Base-by-base conservation (phyloP, 1,140 invertebrate species). In the Ooceraea biroi region DNA sequence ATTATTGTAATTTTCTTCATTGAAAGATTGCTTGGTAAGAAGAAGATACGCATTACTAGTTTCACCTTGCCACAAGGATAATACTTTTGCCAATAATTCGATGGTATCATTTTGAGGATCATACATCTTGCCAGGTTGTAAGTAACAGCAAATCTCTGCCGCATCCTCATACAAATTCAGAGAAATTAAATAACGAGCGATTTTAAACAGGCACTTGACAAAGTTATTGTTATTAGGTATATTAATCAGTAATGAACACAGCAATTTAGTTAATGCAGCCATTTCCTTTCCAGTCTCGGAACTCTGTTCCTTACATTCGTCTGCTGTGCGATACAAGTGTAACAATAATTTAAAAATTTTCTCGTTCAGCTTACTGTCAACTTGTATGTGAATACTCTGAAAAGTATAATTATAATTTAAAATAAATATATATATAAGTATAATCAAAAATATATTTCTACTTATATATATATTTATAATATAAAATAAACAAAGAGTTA, bases 321-420 rank as follows among this genome's bases (percentile, higher is more conserved):
- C 85, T 46, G 90, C 89, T 17, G 82, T 72, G 25, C 83, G 88
- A 17, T 85, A 89, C 2, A 93, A 60, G 48, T 85, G 30, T 19
- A 91, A 58, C 12, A 93, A 19, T 10, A 92, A 22, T 46, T 90
- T 93, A 25, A 90, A 91, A 25, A 91, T 50, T 55, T 68, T n/a
- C 82, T 80, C 87, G 8, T 89, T 91, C 36, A 60, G 19, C n/a
- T 76, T 72, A 8, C 17, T 36, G 52, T 80, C 41, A 8, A 17
- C 10, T 41, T 17, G 58, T 0, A 50, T 19, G 12, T 1, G 22
- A 27, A 72, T 19, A 4, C 8, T 76, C 90, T 91, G 27, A 30
- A 86, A 91, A 27, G 55, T 58, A 10, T 55, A 46, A 41, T 72
- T 30, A 41, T 74, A 44, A n/a, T n/a, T n/a, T n/a, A n/a, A n/a